Evolutionary conservation across 2,797 vertebrate genomes (phyloP).

Genomic region (Microctenopoma lineatum): DNA sequence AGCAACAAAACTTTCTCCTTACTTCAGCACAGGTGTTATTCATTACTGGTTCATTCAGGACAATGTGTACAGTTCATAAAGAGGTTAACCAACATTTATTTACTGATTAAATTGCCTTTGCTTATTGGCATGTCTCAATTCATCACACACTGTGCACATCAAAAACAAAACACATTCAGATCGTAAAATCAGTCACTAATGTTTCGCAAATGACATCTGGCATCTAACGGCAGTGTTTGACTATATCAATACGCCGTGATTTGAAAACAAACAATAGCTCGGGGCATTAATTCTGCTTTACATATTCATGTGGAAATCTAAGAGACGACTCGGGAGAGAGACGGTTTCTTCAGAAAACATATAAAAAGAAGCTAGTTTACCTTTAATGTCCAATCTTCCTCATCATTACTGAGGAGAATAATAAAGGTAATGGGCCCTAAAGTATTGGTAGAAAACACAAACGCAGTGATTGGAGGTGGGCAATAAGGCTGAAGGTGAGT

Average conservation of each 20-base stretch:
- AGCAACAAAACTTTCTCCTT: conserved; percentile 18
- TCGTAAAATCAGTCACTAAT: not conserved
- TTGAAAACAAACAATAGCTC: conserved; percentile 15
- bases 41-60: no score
- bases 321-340: conserved; percentile 22
- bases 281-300: conserved; percentile 16
- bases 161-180: conserved; percentile 7
- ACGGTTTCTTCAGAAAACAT: conserved; percentile 5
- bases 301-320: conserved; percentile 22
- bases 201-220: conserved; percentile 18
- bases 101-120: not conserved
- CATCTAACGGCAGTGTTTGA: not conserved
- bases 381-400: conserved; percentile 69
- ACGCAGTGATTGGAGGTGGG: conserved; percentile 36
- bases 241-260: not conserved
- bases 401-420: conserved; percentile 69
- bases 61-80: no score
- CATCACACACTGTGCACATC: conserved; percentile 13
- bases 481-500: conserved; percentile 3
- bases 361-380: conserved; percentile 42
- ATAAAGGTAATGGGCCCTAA: conserved; percentile 66
- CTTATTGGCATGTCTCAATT: conserved; percentile 27
- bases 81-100: not conserved
- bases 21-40: conserved; percentile 24
- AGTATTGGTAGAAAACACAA: conserved; percentile 61